Conservation (phyloP, 1,140 invertebrate species). For the Trichoplusia ni region DNA sequence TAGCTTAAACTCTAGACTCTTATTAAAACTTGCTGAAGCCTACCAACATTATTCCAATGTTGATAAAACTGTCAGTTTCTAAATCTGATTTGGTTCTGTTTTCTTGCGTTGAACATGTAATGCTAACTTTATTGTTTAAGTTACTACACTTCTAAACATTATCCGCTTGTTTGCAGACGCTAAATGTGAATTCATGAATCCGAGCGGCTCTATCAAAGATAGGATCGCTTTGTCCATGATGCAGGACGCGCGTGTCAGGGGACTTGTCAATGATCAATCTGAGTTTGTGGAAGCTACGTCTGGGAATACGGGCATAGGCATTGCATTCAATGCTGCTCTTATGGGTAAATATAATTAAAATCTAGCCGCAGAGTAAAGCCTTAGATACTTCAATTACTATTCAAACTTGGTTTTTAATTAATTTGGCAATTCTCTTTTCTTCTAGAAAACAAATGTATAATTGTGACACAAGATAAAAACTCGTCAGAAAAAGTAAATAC, state of each 20-base stretch:
- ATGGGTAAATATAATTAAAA: conserved; percentile 84
- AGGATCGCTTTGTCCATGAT: conserved; percentile 96
- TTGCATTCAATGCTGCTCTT: conserved; percentile 95
- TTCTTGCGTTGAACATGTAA: no score
- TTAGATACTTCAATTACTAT: no score
- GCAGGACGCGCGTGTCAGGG: conserved; percentile 93
- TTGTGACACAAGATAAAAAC: conserved; percentile 99
- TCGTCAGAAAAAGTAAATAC: conserved; percentile 96
- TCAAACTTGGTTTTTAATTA: no score
- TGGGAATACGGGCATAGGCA: conserved; percentile 95
- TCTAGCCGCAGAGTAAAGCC: no score
- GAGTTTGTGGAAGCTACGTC: conserved; percentile 96
- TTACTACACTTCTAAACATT: neutral
- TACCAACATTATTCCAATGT: no score
- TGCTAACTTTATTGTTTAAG: neutral
- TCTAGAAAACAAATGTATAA: conserved; percentile 93
- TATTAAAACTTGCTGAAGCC: no score
- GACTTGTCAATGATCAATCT: conserved; percentile 90
- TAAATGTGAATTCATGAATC: conserved; percentile 99
- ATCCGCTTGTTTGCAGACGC: conserved; percentile 85
- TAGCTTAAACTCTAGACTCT: no score
- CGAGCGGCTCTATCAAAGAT: conserved; percentile 98
- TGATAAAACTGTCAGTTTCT: no score
- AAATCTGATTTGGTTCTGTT: no score
- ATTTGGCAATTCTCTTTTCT: no score